phyloP scores from a whole-genome alignment of 1,140 invertebrate genomes.

The Papilio helenus region DNA sequence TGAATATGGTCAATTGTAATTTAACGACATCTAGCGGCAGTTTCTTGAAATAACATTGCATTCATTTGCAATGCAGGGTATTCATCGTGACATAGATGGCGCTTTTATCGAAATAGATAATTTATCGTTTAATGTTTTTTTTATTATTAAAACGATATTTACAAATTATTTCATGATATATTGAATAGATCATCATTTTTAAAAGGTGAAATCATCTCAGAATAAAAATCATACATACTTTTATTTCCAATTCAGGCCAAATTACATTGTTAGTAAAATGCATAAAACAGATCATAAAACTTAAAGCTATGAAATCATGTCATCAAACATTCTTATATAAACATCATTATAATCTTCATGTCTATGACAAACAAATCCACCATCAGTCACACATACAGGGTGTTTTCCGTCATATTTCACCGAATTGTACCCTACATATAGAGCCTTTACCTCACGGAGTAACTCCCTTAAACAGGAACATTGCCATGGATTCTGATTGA shows the following conservation, averaged over 20 bases:
- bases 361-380: conserved; percentile 58
- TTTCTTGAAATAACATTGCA: not conserved
- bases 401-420: conserved; percentile 57
- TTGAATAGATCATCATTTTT: no score
- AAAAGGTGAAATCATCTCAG: no score
- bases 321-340: conserved; percentile 55
- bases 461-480: conserved; percentile 66
- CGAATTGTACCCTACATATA: conserved; percentile 58
- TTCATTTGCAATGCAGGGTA: not conserved
- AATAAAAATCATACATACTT: no score
- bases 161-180: not conserved
- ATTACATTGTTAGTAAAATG: not conserved
- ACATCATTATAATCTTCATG: conserved; percentile 55
- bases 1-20: not conserved
- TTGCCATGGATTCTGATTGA: conserved; percentile 76
- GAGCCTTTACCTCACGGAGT: conserved; percentile 62
- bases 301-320: conserved; percentile 32
- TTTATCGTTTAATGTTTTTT: not conserved
- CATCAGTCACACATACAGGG: conserved; percentile 59
- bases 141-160: not conserved
- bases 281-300: not conserved
- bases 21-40: not conserved
- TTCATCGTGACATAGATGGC: not conserved
- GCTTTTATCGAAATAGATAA: not conserved
- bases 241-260: no score